Evolutionary conservation across 2,888 invertebrate species (phyloP), one percentile per base, ranked within the genome.

Genomic region (Nomada ruficornis): DNA sequence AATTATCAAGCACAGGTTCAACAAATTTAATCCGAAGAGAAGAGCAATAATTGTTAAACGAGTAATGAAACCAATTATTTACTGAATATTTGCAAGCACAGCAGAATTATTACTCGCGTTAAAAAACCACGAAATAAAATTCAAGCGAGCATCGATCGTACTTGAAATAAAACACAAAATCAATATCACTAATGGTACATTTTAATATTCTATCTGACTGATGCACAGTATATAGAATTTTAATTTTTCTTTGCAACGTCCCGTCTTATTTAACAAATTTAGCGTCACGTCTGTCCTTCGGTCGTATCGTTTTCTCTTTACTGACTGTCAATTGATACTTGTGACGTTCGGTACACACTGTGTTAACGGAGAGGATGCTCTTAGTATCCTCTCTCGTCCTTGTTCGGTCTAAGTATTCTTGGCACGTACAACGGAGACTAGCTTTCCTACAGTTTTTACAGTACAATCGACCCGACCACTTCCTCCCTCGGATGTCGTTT

Each of bases 371-470:
- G 23, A 23, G 23, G 23, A 23, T 36, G 44, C 54, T 54, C n/a
- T 70, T 47, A 54, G 42, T 13, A 15, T 57, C 54, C 42, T 36
- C 0, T 26, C n/a, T 54, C 44, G 20, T 55, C 29, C 23, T 18
- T 44, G 26, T 13, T 9, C 26, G n/a, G 2, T 20, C 36, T 44
- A 10, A 18, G 54, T 44, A 83, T 78, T 82, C 83, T 52, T n/a
- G 64, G 69, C 83, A 75, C 64, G 83, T 78, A 59, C 59, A 71
- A 59, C 63, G 63, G 50, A 44, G 23, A 60, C 63, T 29, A 20
- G 42, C 68, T 78, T 69, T 47, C n/a, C 54, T 42, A 44, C 67
- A 18, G 63, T 80, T 54, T 73, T 74, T 20, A 57, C 54, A 62
- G 26, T n/a, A 23, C 44, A 15, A 60, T 62, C 76, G 57, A 57